Evolutionary conservation across 2,888 invertebrate species (phyloP).

Genomic region (Graphium colonna): DNA sequence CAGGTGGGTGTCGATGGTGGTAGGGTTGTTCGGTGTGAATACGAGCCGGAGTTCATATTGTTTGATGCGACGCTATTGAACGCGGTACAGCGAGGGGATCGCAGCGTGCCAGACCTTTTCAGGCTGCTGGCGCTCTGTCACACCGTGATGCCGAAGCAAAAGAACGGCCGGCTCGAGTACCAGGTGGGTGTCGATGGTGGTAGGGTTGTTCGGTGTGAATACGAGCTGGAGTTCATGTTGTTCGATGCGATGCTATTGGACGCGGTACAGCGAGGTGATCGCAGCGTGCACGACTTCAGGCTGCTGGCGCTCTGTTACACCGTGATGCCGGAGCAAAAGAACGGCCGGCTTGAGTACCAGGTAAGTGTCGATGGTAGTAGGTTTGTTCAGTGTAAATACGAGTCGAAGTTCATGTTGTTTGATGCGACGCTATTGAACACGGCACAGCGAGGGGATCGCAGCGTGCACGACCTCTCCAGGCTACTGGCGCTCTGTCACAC

Average conservation of each 20-base stretch:
- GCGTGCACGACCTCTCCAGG: slow-evolving; percentile 93
- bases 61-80: slow-evolving; percentile 93
- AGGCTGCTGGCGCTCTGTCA: slow-evolving; percentile 96
- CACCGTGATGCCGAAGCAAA: slow-evolving; percentile 98
- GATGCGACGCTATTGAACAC: slow-evolving; percentile 92
- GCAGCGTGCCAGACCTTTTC: slow-evolving; percentile 92
- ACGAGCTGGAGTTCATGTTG: slow-evolving; percentile 96
- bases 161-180: slow-evolving; percentile 89
- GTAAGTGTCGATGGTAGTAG: too few species aligned
- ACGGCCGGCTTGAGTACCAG: slow-evolving; percentile 90
- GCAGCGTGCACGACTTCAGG: slow-evolving; percentile 90
- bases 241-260: slow-evolving; percentile 93
- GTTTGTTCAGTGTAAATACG: too few species aligned
- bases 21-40: too few species aligned
- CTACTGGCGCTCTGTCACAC: slow-evolving; percentile 98
- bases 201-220: too few species aligned
- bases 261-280: slow-evolving; percentile 87
- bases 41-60: slow-evolving; percentile 96
- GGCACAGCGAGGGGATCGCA: slow-evolving; percentile 85
- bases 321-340: slow-evolving; percentile 97
- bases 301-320: slow-evolving; percentile 98
- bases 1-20: too few species aligned
- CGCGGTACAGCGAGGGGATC: slow-evolving; percentile 87
- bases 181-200: too few species aligned
- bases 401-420: slow-evolving; percentile 96